Evolutionary conservation across 1,140 invertebrate genomes (phyloP).

Genomic region (Prorops nasuta): DNA sequence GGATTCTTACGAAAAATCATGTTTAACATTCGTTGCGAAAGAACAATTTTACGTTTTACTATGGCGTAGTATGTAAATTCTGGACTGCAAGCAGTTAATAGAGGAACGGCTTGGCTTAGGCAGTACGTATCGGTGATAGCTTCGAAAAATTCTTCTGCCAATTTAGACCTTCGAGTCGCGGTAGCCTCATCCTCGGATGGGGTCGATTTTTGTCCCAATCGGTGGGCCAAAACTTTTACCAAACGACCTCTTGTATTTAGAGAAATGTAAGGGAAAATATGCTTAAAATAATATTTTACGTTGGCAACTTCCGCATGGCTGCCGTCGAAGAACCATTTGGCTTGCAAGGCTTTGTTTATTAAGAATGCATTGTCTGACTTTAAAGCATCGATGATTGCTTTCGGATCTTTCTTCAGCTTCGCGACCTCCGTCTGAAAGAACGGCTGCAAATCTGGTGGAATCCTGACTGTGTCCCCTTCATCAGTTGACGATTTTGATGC

Average conservation of each 20-base stretch:
- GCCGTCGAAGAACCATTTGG: slow-evolving; percentile 31
- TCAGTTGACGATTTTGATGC: neutral
- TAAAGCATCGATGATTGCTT: slow-evolving; percentile 30
- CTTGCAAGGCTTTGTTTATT: slow-evolving; percentile 32
- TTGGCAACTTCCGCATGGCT: slow-evolving; percentile 19
- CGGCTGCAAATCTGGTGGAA: slow-evolving; percentile 23
- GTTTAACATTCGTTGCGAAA: slow-evolving; percentile 13
- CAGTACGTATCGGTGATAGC: slow-evolving; percentile 18
- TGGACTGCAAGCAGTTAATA: slow-evolving; percentile 32
- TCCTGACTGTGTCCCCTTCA: neutral
- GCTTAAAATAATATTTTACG: slow-evolving; percentile 25
- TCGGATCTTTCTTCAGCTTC: slow-evolving; percentile 15
- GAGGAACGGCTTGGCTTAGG: slow-evolving; percentile 15
- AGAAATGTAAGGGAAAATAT: slow-evolving; percentile 31
- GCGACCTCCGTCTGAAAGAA: slow-evolving; percentile 27
- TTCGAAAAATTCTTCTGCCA: slow-evolving; percentile 31
- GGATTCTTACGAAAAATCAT: slow-evolving; percentile 32
- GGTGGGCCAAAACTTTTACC: slow-evolving; percentile 22
- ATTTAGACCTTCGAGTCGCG: neutral
- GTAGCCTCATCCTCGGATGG: neutral
- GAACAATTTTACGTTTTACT: slow-evolving; percentile 9
- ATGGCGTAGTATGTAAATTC: slow-evolving; percentile 20
- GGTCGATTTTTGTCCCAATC: slow-evolving; percentile 7
- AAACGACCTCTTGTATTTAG: slow-evolving; percentile 30
- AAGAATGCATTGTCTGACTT: slow-evolving; percentile 31